Conservation (phyloP, 2,888 invertebrate genomes). For the Drosophila merina region DNA sequence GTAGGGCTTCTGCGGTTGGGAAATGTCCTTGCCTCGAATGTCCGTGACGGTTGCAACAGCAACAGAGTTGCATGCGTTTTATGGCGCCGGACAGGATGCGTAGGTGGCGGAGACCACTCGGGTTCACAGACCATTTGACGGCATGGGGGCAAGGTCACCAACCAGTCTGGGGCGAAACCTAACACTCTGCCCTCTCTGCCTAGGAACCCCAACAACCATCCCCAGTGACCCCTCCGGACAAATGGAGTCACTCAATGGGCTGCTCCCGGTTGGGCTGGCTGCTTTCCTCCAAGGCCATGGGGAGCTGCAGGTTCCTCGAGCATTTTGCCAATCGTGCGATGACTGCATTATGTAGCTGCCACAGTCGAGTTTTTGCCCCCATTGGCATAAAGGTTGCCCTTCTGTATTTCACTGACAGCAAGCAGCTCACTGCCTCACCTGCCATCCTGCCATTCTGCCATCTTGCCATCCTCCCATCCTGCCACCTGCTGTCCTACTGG, state of each 20-base stretch:
- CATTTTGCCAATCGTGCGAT: slow-evolving; percentile 44
- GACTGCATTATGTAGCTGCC: slow-evolving; percentile 52
- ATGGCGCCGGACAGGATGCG: slow-evolving; percentile 10
- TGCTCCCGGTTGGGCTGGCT: slow-evolving; percentile 7
- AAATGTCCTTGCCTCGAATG: neutral
- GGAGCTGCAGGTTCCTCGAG: slow-evolving; percentile 4
- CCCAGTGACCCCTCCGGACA: slow-evolving; percentile 13
- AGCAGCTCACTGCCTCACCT: slow-evolving; percentile 12
- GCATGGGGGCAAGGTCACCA: slow-evolving; percentile 26
- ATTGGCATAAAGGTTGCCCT: slow-evolving; percentile 43
- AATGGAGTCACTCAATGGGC: slow-evolving; percentile 23
- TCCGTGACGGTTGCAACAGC: slow-evolving; percentile 51
- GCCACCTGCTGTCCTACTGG: too few species aligned
- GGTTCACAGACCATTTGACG: slow-evolving; percentile 37
- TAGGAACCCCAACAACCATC: neutral
- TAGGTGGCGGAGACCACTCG: neutral
- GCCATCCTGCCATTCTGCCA: slow-evolving; percentile 1
- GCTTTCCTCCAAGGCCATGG: slow-evolving; percentile 24
- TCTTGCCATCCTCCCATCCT: too few species aligned
- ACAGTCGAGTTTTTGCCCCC: slow-evolving; percentile 43
- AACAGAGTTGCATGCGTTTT: slow-evolving; percentile 47
- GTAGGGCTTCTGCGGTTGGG: slow-evolving; percentile 13
- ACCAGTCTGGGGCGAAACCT: slow-evolving; percentile 1
- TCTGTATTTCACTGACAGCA: slow-evolving; percentile 8
- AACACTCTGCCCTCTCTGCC: slow-evolving; percentile 7